These are phyloP conservation scores for Paramuricea clavata DNA, from an alignment of 92 coral and sea anemone species.

Conservation along the genomic window DNA sequence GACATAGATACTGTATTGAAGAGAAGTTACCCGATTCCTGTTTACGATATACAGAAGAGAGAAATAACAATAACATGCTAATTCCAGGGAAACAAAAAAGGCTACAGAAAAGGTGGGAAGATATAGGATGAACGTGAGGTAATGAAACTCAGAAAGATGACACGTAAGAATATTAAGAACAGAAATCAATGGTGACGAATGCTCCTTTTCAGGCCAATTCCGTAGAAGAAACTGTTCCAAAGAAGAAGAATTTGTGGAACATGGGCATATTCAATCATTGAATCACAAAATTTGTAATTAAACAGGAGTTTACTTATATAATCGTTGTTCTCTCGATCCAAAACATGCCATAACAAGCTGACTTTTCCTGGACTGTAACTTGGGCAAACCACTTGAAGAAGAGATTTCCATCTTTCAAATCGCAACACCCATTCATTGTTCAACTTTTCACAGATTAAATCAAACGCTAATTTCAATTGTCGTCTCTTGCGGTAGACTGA, in stretches of 20 bases:
- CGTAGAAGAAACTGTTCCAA: background rate
- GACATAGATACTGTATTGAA: background rate
- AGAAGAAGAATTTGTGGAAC: no score
- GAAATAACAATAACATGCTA: no score
- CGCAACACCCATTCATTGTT: conserved; percentile 79
- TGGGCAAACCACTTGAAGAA: conserved; percentile 84
- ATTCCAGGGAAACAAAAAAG: no score
- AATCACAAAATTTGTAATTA: background rate
- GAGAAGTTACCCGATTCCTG: background rate
- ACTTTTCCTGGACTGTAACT: conserved; percentile 84
- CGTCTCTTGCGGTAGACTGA: conserved; percentile 92
- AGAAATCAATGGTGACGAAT: background rate
- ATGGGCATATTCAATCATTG: background rate
- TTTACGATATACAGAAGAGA: background rate
- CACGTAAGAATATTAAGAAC: background rate
- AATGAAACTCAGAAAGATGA: background rate
- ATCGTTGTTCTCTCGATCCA: conserved; percentile 80
- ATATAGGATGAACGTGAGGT: background rate
- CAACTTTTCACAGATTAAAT: conserved; percentile 78
- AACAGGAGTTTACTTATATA: conserved; percentile 72
- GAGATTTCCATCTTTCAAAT: conserved; percentile 79
- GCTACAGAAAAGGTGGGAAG: background rate
- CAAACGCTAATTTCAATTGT: conserved; percentile 94
- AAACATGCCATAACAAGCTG: conserved; percentile 89
- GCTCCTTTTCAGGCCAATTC: background rate